Conservation (phyloP, 2,113 vertebrate genomes). For the Hypocryptadius cinnamomeus region DNA sequence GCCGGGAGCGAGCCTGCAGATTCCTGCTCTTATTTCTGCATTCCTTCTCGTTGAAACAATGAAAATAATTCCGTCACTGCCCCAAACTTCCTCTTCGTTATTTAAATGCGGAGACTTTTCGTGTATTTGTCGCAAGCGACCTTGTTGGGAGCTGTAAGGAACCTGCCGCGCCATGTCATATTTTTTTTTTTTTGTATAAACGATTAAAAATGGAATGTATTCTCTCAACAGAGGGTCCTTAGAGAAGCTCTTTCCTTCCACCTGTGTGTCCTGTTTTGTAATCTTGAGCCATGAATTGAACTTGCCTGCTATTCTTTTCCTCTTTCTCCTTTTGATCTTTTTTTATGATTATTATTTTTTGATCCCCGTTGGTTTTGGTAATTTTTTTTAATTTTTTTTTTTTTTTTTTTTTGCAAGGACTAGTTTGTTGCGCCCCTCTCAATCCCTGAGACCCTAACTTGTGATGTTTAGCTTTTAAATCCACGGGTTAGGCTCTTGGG, state of each 20-base stretch:
- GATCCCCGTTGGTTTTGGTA: background rate
- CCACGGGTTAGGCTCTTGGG: slow-evolving; percentile 99
- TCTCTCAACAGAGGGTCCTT: slow-evolving; percentile 47
- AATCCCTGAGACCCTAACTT: slow-evolving; percentile 99
- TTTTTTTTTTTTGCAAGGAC: slow-evolving; percentile 42
- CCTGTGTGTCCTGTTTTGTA: slow-evolving; percentile 64
- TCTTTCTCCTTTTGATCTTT: slow-evolving; percentile 50
- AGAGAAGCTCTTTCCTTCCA: slow-evolving; percentile 55
- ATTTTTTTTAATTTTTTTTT: background rate
- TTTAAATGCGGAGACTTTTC: slow-evolving; percentile 24
- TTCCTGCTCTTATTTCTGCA: slow-evolving; percentile 23
- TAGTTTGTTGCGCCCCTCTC: slow-evolving; percentile 82
- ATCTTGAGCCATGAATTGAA: slow-evolving; percentile 44
- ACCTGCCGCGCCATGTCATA: slow-evolving; percentile 43
- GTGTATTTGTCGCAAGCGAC: slow-evolving; percentile 41
- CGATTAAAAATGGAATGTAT: slow-evolving; percentile 56
- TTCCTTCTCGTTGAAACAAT: slow-evolving; percentile 44
- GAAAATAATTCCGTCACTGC: slow-evolving; percentile 58
- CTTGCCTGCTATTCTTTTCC: slow-evolving; percentile 62
- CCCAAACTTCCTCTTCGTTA: slow-evolving; percentile 32
- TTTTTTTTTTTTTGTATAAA: slow-evolving; percentile 8
- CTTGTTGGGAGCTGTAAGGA: slow-evolving; percentile 48
- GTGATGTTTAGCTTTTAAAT: slow-evolving; percentile 98
- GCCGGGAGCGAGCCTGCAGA: slow-evolving; percentile 31
- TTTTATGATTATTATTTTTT: background rate